phyloP scores from a whole-genome alignment of 53 echinoderm and acorn worm genomes.

The Temnopleurus reevesii region DNA sequence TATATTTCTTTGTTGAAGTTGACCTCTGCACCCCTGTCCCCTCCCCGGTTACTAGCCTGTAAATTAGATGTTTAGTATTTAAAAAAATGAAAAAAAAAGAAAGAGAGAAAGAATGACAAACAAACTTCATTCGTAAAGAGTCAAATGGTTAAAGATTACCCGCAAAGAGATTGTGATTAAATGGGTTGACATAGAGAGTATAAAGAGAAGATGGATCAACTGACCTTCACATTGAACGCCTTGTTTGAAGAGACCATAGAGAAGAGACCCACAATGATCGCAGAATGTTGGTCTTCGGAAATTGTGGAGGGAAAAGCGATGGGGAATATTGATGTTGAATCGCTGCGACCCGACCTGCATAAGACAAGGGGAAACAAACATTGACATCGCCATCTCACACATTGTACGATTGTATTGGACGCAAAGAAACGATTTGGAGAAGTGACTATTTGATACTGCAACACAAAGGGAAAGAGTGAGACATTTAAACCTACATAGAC shows the following conservation, averaged over 20 bases:
- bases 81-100: no score
- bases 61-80: neutral
- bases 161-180: neutral
- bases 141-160: no score
- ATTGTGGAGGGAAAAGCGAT: conserved; percentile 94
- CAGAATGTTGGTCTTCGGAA: conserved; percentile 94
- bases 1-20: no score
- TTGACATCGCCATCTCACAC: neutral
- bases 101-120: neutral
- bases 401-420: neutral
- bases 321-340: conserved; percentile 96
- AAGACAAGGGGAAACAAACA: neutral
- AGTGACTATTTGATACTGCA: neutral
- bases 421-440: neutral
- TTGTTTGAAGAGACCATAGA: conserved; percentile 93
- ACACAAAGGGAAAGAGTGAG: neutral
- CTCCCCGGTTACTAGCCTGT: no score
- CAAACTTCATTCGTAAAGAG: neutral
- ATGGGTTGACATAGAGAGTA: neutral
- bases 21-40: no score
- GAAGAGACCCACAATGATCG: conserved; percentile 97
- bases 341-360: conserved; percentile 68
- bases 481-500: neutral
- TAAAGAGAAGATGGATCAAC: neutral
- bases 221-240: conserved; percentile 93